Conservation (phyloP, 2,797 vertebrate species). For the Anas capensis region DNA sequence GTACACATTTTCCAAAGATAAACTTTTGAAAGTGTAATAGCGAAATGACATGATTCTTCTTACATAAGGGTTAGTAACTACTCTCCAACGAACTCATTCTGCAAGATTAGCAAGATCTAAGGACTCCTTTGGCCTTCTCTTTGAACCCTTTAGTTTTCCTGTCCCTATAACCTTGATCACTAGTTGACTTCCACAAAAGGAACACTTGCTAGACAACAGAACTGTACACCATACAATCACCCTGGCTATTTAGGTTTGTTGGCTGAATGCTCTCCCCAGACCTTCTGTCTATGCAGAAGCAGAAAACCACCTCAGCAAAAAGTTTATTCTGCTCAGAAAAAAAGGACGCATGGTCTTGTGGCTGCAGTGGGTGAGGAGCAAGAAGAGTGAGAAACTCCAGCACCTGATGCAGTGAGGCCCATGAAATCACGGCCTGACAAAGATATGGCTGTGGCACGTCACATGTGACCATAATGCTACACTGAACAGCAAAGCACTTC, state of each 20-base stretch:
- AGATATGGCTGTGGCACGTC: fast-evolving
- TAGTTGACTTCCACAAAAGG: background rate
- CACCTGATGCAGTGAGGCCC: background rate
- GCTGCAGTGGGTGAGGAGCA: background rate
- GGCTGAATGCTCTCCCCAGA: background rate
- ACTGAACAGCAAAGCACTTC: background rate
- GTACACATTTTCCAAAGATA: background rate
- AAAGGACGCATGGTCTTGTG: fast-evolving
- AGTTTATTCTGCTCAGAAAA: background rate
- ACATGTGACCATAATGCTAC: background rate
- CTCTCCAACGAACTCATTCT: background rate
- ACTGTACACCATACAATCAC: background rate
- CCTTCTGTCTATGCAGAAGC: background rate
- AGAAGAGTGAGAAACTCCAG: background rate
- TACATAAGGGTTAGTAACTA: background rate
- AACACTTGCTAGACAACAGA: background rate
- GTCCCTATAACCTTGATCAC: background rate
- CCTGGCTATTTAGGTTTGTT: background rate
- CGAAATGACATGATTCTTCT: background rate
- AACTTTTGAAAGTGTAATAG: background rate
- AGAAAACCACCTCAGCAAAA: background rate
- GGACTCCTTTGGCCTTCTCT: background rate
- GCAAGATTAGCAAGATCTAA: background rate
- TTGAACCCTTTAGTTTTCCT: background rate
- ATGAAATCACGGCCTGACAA: background rate